These are phyloP conservation scores for Clitarchus hookeri DNA, from an alignment of 2,888 invertebrate species.

Conservation along the genomic window DNA sequence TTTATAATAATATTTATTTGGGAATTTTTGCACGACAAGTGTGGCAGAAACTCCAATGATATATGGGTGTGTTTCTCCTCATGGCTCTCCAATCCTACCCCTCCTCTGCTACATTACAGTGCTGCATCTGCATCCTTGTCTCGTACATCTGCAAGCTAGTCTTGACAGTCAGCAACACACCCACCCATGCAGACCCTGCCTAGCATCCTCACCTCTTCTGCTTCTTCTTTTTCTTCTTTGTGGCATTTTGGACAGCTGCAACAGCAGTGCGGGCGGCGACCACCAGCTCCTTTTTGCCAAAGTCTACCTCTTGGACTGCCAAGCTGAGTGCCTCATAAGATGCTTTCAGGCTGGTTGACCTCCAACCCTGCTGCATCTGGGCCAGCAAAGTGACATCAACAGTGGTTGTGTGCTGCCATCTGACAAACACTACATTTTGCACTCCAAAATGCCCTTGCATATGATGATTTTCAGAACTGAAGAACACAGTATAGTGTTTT, in stretches of 20 bases:
- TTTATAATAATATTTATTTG: too few relatives aligned
- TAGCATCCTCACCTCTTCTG: conserved; percentile 43
- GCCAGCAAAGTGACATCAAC: not conserved
- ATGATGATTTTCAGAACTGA: too few relatives aligned
- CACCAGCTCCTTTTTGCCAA: conserved; percentile 71
- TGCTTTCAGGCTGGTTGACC: conserved; percentile 94
- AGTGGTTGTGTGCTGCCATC: not conserved
- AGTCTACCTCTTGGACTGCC: conserved; percentile 60
- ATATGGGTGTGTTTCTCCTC: too few relatives aligned
- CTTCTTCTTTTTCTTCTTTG: conserved; percentile 70
- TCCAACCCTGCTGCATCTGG: conserved; percentile 89
- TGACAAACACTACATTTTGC: not conserved
- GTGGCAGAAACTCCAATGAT: too few relatives aligned
- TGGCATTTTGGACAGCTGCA: conserved; percentile 68
- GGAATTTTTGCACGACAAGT: too few relatives aligned
- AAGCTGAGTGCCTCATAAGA: conserved; percentile 87
- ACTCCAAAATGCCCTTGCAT: not conserved
- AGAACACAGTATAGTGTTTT: too few relatives aligned
- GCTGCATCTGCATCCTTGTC: too few relatives aligned
- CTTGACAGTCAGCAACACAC: too few relatives aligned
- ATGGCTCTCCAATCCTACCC: too few relatives aligned
- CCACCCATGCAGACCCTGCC: too few relatives aligned
- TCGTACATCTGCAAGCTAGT: too few relatives aligned
- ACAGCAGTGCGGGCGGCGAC: conserved; percentile 74
- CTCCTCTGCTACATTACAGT: too few relatives aligned